Evolutionary conservation across 2,797 vertebrate species (phyloP), one percentile per base, ranked within the genome.

Genomic region (Moxostoma hubbsi): DNA sequence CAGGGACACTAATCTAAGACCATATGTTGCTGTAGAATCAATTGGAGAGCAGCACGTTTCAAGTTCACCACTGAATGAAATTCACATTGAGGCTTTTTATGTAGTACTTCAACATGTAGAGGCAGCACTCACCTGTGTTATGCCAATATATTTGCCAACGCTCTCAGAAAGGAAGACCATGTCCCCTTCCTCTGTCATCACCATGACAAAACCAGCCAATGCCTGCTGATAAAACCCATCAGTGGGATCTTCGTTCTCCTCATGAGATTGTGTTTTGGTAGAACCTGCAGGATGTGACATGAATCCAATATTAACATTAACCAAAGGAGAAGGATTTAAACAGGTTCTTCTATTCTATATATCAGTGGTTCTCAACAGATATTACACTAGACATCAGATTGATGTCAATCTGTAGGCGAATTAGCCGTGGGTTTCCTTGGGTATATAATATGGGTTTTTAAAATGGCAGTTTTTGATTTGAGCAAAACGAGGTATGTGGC

Each of bases 121-220:
- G 18, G 36, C 5, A 11, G 6, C 36, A 57, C 88, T 86, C 77
- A 94, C 94, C 93, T 94, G 93, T 2, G 93, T 89, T 87, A 96
- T 92, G 77, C 96, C 96, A 47, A 96, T 90, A 86, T 95, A 91
- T 69, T 90, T 95, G 93, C 86, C 94, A 90, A 97, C 94, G 12
- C 93, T 95, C 43, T 97, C 96, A 0, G 95, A 96, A 85, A 97
- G 91, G 86, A 93, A 97, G 84, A 95, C 91, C 90, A 97, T 91
- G 90, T 97, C 96, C 11, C 96, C 96, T 67, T 96, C 95, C 9
- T 93, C 91, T 0, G 92, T 94, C 85, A 95, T 84, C 86, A 96
- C 95, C 94, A 96, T 91, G 83, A 97, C 79, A 83, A 97, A 97
- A 7, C 96, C 96, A 0, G 93, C 92, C 82, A 96, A 81, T 1